Base-by-base conservation (phyloP, 2,888 invertebrate species). In the Trichogramma evanescens region DNA sequence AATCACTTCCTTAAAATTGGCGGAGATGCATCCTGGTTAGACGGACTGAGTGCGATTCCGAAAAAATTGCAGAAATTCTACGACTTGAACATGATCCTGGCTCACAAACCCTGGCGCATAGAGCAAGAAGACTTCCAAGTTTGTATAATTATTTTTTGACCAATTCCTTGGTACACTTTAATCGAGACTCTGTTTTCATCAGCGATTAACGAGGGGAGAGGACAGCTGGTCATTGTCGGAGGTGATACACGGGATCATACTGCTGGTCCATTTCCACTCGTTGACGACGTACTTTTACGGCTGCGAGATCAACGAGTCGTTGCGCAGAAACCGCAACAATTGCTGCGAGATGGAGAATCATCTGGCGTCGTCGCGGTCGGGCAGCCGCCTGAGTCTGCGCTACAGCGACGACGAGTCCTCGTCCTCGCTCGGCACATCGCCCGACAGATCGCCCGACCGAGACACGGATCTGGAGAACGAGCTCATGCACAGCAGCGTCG, bases 101-200 rank as follows among this genome's bases (percentile, higher is more conserved):
- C 92, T 49, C 93, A 94, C 78, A 82, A 89, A 69, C 93, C 93
- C 39, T 93, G 93, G 93, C 81, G 91, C 76, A 88, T 92, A 75
- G 86, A 89, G 84, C 52, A 13, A 13, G 13, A 13, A 13, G 13
- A 13, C 13, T 13, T 13, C 2, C 13, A 2, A 13, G 13, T 13
- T 13, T 13, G 13, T 13, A 13, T 13, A 13, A 13, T 13, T 13
- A 13, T n/a, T 13, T 13, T 13, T 13, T 13, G 2, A 2, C 13
- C 2, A 13, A 13, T 13, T 13, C 13, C 13, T 13, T 13, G 13
- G 13, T n/a, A n/a, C 13, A 13, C 13, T 13, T 13, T 13, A 13
- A 13, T 13, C 13, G 13, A 13, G 13, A 13, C 13, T 13, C 13
- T 13, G 44, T 50, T 9, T 10, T 50, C 73, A 75, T 39, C 72